These are phyloP conservation scores for Hyperopisus bebe DNA, from an alignment of 2,113 vertebrate species.

Conservation along the genomic window DNA sequence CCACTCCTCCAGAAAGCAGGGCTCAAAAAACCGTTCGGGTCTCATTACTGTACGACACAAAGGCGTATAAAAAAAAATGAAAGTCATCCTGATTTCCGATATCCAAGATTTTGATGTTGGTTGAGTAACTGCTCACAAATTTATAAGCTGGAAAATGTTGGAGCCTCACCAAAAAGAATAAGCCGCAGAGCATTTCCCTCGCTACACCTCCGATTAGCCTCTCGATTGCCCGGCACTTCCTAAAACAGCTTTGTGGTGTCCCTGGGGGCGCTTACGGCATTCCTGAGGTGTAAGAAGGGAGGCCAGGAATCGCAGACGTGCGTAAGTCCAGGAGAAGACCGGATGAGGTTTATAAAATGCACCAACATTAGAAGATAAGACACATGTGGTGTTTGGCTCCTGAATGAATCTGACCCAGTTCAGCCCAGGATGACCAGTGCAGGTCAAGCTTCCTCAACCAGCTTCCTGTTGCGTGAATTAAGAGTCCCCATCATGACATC, in stretches of 20 bases:
- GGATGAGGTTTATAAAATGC: constrained; percentile 36
- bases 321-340: constrained; percentile 46
- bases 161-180: background rate
- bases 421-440: constrained; percentile 24
- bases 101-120: constrained; percentile 50
- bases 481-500: background rate
- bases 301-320: constrained; percentile 33
- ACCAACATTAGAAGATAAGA: constrained; percentile 17
- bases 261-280: background rate
- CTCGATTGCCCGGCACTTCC: background rate
- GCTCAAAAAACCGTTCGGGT: constrained; percentile 41
- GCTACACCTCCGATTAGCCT: background rate
- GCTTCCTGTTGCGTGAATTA: background rate
- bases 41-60: constrained; percentile 28
- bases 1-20: constrained; percentile 40
- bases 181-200: background rate
- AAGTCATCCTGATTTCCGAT: constrained; percentile 37
- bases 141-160: background rate
- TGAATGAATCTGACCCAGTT: constrained; percentile 53
- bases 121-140: constrained; percentile 43
- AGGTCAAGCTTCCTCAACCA: constrained; percentile 24
- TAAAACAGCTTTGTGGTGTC: background rate
- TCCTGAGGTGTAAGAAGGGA: background rate
- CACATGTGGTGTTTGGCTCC: constrained; percentile 38
- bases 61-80: constrained; percentile 30